Base-by-base conservation (phyloP, 2,888 invertebrate species). In the Myathropa florea region DNA sequence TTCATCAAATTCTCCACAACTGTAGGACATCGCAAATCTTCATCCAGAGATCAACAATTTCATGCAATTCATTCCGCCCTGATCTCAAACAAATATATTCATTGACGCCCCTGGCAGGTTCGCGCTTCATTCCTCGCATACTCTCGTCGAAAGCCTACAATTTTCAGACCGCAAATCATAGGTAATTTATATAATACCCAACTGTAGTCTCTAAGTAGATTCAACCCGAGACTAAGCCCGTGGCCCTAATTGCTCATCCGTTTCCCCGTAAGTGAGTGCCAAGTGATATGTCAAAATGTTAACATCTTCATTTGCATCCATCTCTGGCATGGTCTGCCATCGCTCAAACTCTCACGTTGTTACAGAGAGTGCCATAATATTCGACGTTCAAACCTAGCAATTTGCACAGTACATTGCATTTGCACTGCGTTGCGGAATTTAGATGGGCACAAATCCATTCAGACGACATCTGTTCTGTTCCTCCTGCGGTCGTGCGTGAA, bases 401-500 rank as follows among this genome's bases (percentile, higher is more conserved):
- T 71, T 77, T 72, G 7, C 14, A 1, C 10, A 64, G 75, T 46
- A 46, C n/a, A 24, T 18, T 68, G 53, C 46, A 23, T 57, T n/a
- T 36, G 61, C 26, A 23, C 23, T 59, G 3, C 12, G 30, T 0
- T 24, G 23, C 24, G 2, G 36, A 46, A 21, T 36, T 36, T 12
- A 64, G 10, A n/a, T 60, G 68, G 73, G 53, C 36, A 21, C 33
- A 61, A 36, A 26, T 59, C 12, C 70, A 57, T 57, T 18, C 23
- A 67, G 57, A 76, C 46, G 76, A 71, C 65, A 36, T 85, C 23
- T 39, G 21, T 78, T 39, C 14, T 60, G 36, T 64, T 78, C 64
- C 57, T 57, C 57, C 71, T 77, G 78, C 75, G 83, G 55, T 65
- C 86, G 86, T 86, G 86, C 86, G 86, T 86, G 83, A 86, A 86